Conservation (phyloP, 1,140 invertebrate genomes). For the Drosophila murphyi region DNA sequence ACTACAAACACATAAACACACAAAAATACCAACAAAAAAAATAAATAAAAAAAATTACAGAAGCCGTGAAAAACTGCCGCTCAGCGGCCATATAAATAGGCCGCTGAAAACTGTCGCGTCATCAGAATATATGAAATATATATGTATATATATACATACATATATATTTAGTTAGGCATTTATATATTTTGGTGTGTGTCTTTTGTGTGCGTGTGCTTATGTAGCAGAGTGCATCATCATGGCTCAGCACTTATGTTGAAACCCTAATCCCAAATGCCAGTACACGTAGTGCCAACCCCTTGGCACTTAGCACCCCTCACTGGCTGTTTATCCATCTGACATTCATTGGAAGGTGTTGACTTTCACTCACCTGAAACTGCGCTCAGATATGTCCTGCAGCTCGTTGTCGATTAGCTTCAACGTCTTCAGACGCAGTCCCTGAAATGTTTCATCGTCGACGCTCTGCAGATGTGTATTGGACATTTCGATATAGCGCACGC, state of each 20-base stretch:
- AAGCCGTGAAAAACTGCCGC: slow-evolving; percentile 19
- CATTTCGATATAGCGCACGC: slow-evolving; percentile 86
- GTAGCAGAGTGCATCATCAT: slow-evolving; percentile 51
- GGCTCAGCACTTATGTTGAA: slow-evolving; percentile 46
- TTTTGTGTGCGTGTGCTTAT: slow-evolving; percentile 20
- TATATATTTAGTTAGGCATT: not conserved
- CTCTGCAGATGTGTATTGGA: slow-evolving; percentile 85
- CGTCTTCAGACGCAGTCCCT: slow-evolving; percentile 85
- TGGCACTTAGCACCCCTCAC: too few relatives aligned
- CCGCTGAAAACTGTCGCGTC: slow-evolving; percentile 62
- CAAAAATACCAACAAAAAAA: slow-evolving; percentile 20
- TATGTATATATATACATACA: slow-evolving; percentile 9
- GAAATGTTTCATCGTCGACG: slow-evolving; percentile 85
- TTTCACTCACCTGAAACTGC: slow-evolving; percentile 82
- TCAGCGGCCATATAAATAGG: slow-evolving; percentile 65
- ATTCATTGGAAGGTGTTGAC: not conserved
- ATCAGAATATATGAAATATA: slow-evolving; percentile 43
- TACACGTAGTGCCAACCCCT: slow-evolving; percentile 7
- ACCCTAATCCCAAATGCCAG: slow-evolving; percentile 23
- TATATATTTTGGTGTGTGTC: not conserved
- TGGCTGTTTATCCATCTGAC: too few relatives aligned
- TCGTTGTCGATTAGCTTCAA: slow-evolving; percentile 86
- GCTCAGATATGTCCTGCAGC: slow-evolving; percentile 84
- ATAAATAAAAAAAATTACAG: not conserved
- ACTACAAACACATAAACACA: slow-evolving; percentile 41